A percentile compares a stretch with the other conserved stretches of the same genome.
Conservation (phyloP, 1,140 invertebrate species). For the Reticulitermes speratus region DNA sequence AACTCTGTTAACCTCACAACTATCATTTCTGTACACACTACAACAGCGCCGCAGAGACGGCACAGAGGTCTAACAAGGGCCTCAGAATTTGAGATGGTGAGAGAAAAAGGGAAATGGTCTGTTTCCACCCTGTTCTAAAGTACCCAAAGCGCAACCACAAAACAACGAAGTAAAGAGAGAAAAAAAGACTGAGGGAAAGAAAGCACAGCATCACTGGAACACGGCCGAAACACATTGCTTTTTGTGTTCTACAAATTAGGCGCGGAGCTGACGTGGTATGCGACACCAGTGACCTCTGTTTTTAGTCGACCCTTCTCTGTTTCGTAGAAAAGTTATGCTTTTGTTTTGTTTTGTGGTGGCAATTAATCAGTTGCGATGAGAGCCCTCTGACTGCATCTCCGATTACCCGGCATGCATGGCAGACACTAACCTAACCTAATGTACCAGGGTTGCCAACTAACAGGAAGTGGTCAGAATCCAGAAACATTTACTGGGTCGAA, state of each 20-base stretch:
- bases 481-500: neutral
- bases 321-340: neutral
- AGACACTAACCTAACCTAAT: slow-evolving; percentile 3
- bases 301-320: neutral
- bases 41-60: neutral
- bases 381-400: neutral
- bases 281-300: slow-evolving; percentile 7
- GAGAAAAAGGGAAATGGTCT: neutral
- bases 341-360: neutral
- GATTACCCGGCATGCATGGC: neutral
- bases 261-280: neutral
- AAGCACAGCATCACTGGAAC: neutral
- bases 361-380: neutral
- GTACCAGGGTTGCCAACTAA: neutral
- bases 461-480: neutral
- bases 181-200: neutral
- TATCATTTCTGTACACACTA: neutral
- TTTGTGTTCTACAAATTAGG: neutral
- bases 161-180: neutral
- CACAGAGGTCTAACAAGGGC: neutral
- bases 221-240: neutral
- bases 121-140: neutral
- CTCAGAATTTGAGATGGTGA: neutral
- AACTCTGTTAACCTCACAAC: neutral
- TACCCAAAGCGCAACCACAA: neutral